Evolutionary conservation across 2,113 vertebrate genomes (phyloP), one percentile per base, ranked within the genome.

Genomic region (Cinclus mexicanus): DNA sequence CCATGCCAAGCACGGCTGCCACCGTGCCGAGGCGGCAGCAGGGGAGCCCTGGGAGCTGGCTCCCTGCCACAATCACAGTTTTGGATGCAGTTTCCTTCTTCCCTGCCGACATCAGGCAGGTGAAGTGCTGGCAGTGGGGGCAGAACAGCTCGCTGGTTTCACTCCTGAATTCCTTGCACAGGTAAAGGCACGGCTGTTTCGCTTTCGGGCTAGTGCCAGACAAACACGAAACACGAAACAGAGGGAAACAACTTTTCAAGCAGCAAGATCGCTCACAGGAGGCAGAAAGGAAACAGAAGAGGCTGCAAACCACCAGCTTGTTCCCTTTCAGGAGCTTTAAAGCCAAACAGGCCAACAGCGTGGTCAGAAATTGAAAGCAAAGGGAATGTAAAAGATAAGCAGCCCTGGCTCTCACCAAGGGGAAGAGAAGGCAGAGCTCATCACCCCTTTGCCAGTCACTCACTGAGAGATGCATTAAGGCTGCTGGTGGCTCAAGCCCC

Each of bases 91-190:
- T 65, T 88, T 68, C 92, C 77, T 42, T 63, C 56, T 42, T 83
- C 52, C 60, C 65, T 1, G 2, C 53, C 0, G 17, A 70, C 50
- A 57, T 11, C 6, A 1, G 64, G 60, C 67, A 90, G 80, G 88
- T 80, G 72, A 94, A 55, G 68, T 0, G 42, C 52, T 31, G 33
- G 7, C 12, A 5, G 60, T 1, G 3, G 9, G 13, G 29, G n/a
- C 18, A 85, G 41, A 72, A 29, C 55, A 79, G 59, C 79, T 87
- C 12, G 0, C 35, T 0, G 0, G 26, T 37, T 82, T 89, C 47
- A 23, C n/a, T 79, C 70, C 59, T 18, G 0, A 67, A n/a, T 14
- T 61, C 1, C 59, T 74, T 25, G 0, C 31, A 5, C 11, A 6
- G 3, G 2, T 21, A 39, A 64, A 79, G 41, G 14, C 35, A 52